Conservation (phyloP, 1,140 invertebrate genomes). For the Bacillus rossius region DNA sequence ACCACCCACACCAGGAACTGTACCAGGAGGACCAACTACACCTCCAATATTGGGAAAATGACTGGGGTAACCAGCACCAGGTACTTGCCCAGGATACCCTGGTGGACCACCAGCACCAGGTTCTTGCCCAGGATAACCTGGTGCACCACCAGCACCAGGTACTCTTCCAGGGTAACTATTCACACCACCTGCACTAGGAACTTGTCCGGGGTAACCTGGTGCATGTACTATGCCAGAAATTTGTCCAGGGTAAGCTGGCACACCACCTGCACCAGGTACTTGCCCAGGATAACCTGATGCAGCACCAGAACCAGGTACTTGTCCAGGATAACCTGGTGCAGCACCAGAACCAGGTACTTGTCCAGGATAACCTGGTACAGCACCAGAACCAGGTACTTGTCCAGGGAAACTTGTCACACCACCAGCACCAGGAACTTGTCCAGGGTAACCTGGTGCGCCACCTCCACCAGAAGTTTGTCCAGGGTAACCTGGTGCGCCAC, state of each 20-base stretch:
- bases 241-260: conserved; percentile 9
- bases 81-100: not conserved
- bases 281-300: conserved; percentile 10
- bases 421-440: not conserved
- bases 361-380: not conserved
- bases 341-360: conserved; percentile 7
- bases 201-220: conserved; percentile 14
- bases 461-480: not conserved
- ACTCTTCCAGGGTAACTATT: conserved; percentile 11
- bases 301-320: conserved; percentile 19
- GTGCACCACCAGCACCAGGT: not conserved
- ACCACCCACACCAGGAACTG: not conserved
- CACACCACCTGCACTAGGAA: conserved; percentile 8
- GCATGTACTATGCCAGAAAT: not conserved
- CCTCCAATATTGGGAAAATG: conserved; percentile 13
- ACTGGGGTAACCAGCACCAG: conserved; percentile 1
- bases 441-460: conserved; percentile 5
- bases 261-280: not conserved
- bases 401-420: conserved; percentile 7
- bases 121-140: conserved; percentile 15
- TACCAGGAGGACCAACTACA: conserved; percentile 9
- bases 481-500: too few relatives aligned
- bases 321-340: not conserved
- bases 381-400: conserved; percentile 15
- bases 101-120: conserved; percentile 6